A percentile compares a stretch with the other conserved stretches of the same genome.
phyloP scores from a whole-genome alignment of 2,797 vertebrate species.

The Protonibea diacanthus region DNA sequence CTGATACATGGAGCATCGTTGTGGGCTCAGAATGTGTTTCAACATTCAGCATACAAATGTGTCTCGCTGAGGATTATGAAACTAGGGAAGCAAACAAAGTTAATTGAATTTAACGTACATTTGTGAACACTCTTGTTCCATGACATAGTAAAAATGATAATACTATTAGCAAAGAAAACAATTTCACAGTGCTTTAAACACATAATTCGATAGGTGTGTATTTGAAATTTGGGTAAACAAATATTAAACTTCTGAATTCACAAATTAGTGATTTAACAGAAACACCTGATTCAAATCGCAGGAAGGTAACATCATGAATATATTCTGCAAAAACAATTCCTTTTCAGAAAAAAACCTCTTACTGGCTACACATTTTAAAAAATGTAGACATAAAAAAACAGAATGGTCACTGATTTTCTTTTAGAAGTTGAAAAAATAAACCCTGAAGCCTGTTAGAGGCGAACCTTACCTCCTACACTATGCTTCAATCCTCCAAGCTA shows the following conservation, averaged over 20 bases:
- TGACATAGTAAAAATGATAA: constrained; percentile 43
- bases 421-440: neutral
- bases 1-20: neutral
- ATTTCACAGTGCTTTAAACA: constrained; percentile 60
- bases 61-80: constrained; percentile 48
- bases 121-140: constrained; percentile 42
- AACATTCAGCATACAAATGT: constrained; percentile 22
- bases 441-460: neutral
- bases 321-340: constrained; percentile 56
- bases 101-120: constrained; percentile 48
- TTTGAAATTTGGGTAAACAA: constrained; percentile 38
- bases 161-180: constrained; percentile 45
- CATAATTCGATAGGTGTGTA: constrained; percentile 30
- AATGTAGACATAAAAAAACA: neutral
- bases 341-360: neutral
- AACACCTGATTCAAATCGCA: constrained; percentile 48
- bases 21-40: neutral
- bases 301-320: constrained; percentile 59
- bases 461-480: neutral
- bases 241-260: constrained; percentile 32
- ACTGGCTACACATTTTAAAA: neutral
- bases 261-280: constrained; percentile 51
- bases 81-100: constrained; percentile 49
- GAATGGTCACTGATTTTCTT: neutral
- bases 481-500: neutral